Percentiles rank a stretch among this genome's conserved stretches.
Conservation (phyloP, 2,888 invertebrate species). For the Caenorhabditis panamensis region DNA sequence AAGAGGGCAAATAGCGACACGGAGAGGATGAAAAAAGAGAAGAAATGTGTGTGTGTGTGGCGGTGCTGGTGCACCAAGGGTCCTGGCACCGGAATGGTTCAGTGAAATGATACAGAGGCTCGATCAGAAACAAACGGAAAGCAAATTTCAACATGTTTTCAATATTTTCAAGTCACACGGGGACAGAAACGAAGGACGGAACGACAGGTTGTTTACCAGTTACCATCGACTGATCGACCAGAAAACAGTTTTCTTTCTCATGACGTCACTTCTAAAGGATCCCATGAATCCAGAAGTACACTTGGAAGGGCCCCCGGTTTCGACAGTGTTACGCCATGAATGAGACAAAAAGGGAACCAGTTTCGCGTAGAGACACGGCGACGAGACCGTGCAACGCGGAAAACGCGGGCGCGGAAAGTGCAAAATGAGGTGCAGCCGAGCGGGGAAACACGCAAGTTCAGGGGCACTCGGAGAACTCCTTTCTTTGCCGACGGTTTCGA, state of each 20-base stretch:
- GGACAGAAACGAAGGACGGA: background rate
- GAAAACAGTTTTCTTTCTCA: too few relatives aligned
- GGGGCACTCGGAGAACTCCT: background rate
- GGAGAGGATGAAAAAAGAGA: background rate
- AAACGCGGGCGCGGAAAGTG: slow-evolving; percentile 28
- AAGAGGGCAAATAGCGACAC: slow-evolving; percentile 21
- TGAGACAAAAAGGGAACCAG: slow-evolving; percentile 23
- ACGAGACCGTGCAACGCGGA: background rate
- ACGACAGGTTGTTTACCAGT: too few relatives aligned
- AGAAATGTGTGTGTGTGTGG: too few relatives aligned
- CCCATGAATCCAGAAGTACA: slow-evolving; percentile 3
- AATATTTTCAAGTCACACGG: background rate
- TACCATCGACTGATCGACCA: too few relatives aligned
- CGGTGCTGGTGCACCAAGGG: too few relatives aligned
- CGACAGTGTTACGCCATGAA: slow-evolving; percentile 13
- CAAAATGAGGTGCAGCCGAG: background rate
- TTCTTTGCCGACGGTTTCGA: slow-evolving; percentile 2
- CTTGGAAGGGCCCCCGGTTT: background rate
- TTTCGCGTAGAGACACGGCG: background rate
- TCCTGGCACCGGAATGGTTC: background rate
- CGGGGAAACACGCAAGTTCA: background rate
- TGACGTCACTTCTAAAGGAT: too few relatives aligned
- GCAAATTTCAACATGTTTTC: too few relatives aligned
- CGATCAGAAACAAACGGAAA: too few relatives aligned
- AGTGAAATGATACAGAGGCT: too few relatives aligned